These are phyloP conservation scores for Oreotragus oreotragus DNA, from an alignment of 2,113 vertebrate species.

Conservation along the genomic window DNA sequence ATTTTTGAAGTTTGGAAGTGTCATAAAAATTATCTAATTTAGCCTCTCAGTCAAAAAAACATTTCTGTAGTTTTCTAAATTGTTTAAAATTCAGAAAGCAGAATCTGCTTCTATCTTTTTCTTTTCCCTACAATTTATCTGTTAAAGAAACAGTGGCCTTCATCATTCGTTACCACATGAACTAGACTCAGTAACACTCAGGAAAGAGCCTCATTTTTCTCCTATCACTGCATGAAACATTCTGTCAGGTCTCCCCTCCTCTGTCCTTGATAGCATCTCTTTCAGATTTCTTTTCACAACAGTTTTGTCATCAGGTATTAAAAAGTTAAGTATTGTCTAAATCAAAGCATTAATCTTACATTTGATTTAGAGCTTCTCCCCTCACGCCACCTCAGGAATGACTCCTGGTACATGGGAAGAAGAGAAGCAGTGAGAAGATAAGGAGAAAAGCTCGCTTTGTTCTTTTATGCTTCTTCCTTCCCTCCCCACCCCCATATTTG, in stretches of 20 bases:
- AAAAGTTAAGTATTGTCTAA: background rate
- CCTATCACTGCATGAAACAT: background rate
- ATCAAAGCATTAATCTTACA: background rate
- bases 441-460: background rate
- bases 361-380: background rate
- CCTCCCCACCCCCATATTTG: background rate
- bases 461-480: background rate
- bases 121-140: background rate
- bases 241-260: background rate
- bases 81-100: background rate
- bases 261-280: background rate
- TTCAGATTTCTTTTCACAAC: constrained; percentile 24
- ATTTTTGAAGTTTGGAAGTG: background rate
- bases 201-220: background rate
- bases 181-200: background rate
- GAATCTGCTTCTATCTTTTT: background rate
- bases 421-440: background rate
- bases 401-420: background rate
- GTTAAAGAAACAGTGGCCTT: background rate
- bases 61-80: background rate
- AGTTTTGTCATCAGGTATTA: background rate
- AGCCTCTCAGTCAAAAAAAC: background rate
- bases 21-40: background rate
- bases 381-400: background rate
- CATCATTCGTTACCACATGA: background rate